phyloP scores from a whole-genome alignment of 2,888 invertebrate species.

The Drosophila nigricruria region DNA sequence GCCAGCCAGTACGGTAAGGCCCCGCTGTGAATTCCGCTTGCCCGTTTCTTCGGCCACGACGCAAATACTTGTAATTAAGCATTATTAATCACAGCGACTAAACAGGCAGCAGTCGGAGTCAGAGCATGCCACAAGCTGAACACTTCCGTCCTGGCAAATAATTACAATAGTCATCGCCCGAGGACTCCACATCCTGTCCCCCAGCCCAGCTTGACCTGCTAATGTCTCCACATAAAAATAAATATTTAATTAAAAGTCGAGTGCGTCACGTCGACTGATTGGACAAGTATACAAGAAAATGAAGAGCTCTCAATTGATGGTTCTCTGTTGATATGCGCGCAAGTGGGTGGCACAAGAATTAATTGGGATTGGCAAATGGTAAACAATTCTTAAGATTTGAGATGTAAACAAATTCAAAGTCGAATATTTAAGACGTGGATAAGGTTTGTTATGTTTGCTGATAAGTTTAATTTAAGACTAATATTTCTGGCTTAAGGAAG shows the following conservation, averaged over 20 bases:
- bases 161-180: slow-evolving; percentile 70
- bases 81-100: slow-evolving; percentile 77
- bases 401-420: background rate
- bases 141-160: slow-evolving; percentile 68
- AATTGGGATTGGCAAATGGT: background rate
- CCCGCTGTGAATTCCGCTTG: slow-evolving; percentile 29
- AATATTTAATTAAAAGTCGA: slow-evolving; percentile 75
- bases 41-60: slow-evolving; percentile 26
- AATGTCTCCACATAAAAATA: slow-evolving; percentile 68
- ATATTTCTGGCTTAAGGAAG: background rate
- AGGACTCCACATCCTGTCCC: slow-evolving; percentile 39
- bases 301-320: slow-evolving; percentile 1
- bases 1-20: slow-evolving; percentile 16
- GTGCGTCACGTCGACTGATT: slow-evolving; percentile 17
- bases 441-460: background rate
- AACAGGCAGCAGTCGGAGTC: slow-evolving; percentile 34
- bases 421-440: background rate
- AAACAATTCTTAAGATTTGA: background rate
- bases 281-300: background rate
- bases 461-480: background rate
- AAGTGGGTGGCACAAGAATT: background rate
- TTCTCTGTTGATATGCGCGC: background rate
- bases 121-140: slow-evolving; percentile 33
- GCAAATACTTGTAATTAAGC: slow-evolving; percentile 76
- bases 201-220: slow-evolving; percentile 20